A percentile compares a stretch with the other conserved stretches of the same genome.
phyloP scores from a whole-genome alignment of 2,113 vertebrate species.

The Mystacornis crossleyi region DNA sequence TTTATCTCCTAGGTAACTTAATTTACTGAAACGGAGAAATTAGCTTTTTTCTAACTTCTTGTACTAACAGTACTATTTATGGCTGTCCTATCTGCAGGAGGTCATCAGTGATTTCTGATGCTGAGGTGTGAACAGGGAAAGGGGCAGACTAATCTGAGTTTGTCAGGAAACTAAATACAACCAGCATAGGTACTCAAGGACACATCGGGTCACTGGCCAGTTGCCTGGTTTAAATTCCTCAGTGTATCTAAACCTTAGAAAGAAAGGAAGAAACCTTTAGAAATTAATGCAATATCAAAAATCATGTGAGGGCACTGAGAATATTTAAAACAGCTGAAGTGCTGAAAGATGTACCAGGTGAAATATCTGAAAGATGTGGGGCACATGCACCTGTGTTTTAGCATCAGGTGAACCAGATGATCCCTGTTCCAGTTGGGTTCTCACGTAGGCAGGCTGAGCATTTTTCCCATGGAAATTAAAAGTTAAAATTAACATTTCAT shows the following conservation, averaged over 20 bases:
- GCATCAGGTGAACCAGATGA: neutral
- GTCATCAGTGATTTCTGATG: neutral
- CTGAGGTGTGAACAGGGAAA: neutral
- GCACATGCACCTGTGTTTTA: neutral
- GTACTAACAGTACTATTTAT: neutral
- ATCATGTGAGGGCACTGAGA: neutral
- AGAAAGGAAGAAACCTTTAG: neutral
- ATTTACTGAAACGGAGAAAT: neutral
- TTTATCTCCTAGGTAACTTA: slow-evolving; percentile 35
- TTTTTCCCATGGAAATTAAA: neutral
- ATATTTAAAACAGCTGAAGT: neutral
- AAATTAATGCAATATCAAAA: neutral
- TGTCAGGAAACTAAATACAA: neutral
- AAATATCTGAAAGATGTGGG: neutral
- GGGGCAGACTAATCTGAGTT: neutral
- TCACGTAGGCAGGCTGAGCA: neutral
- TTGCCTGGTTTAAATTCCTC: neutral
- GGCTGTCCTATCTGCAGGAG: neutral
- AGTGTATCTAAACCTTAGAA: neutral
- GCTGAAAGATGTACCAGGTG: neutral
- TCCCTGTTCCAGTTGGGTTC: neutral
- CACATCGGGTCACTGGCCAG: accelerated
- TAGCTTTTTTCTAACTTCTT: neutral
- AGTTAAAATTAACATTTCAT: neutral
- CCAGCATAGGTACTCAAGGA: neutral